Evolutionary conservation across 2,888 invertebrate species (phyloP).

Genomic region (Drosophila subquinaria): DNA sequence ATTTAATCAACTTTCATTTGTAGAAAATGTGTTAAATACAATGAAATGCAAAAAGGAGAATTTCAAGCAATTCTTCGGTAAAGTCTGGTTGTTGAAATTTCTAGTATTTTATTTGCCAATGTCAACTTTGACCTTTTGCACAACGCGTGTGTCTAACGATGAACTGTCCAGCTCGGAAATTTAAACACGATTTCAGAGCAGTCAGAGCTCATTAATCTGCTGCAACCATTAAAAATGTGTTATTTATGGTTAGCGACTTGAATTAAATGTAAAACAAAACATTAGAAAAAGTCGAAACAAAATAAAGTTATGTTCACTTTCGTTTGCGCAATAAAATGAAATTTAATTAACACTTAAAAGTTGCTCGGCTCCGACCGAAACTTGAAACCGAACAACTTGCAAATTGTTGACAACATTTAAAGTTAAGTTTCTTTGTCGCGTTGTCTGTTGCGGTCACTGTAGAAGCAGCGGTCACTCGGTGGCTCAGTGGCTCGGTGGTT

Average conservation of each 20-base stretch:
- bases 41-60: constrained; percentile 16
- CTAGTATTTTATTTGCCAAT: not conserved
- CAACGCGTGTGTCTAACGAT: constrained; percentile 14
- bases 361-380: constrained; percentile 29
- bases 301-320: constrained; percentile 45
- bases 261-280: constrained; percentile 37
- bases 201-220: constrained; percentile 41
- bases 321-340: constrained; percentile 54
- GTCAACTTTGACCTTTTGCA: constrained; percentile 45
- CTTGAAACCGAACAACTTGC: constrained; percentile 50
- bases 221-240: constrained; percentile 45
- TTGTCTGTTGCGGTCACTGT: constrained; percentile 33
- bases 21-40: not conserved
- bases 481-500: no score
- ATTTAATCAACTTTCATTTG: not conserved
- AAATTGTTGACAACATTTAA: constrained; percentile 76
- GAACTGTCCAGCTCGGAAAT: constrained; percentile 13
- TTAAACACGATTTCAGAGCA: constrained; percentile 22
- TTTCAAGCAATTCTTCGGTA: constrained; percentile 3
- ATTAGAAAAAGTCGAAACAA: constrained; percentile 10
- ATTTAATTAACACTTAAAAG: constrained; percentile 75
- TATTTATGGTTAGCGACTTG: constrained; percentile 41
- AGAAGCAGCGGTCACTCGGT: constrained; percentile 33
- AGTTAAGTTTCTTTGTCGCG: constrained; percentile 44
- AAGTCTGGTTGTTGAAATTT: not conserved